These are phyloP conservation scores for Agapostemon virescens DNA, from an alignment of 2,888 invertebrate species.

Conservation along the genomic window DNA sequence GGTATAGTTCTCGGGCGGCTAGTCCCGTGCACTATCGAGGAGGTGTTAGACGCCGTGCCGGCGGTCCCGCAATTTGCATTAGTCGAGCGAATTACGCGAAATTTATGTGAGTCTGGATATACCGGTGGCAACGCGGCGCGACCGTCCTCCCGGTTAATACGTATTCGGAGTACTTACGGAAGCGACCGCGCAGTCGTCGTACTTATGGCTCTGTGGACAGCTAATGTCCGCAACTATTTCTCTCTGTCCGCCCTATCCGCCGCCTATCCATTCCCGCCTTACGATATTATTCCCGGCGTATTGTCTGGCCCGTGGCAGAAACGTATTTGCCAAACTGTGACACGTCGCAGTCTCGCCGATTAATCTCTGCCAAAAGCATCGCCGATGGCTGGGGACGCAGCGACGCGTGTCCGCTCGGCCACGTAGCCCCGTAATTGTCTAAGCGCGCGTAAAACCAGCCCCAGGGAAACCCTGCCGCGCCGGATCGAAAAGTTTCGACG, in stretches of 20 bases:
- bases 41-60: conserved; percentile 58
- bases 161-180: conserved; percentile 70
- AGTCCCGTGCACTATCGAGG: conserved; percentile 59
- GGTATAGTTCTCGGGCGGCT: conserved; percentile 49
- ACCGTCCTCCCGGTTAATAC: conserved; percentile 64
- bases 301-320: conserved; percentile 49
- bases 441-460: conserved; percentile 60
- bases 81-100: conserved; percentile 74
- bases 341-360: conserved; percentile 53
- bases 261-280: conserved; percentile 46
- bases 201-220: conserved; percentile 71
- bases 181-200: conserved; percentile 61
- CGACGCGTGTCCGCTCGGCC: conserved; percentile 42
- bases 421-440: conserved; percentile 45
- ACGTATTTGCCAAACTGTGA: conserved; percentile 59
- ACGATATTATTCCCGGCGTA: conserved; percentile 64
- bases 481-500: conserved; percentile 29
- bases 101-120: conserved; percentile 73
- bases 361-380: conserved; percentile 59
- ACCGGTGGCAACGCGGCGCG: conserved; percentile 47
- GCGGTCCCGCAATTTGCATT: conserved; percentile 72
- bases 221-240: conserved; percentile 71
- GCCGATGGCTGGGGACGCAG: conserved; percentile 31
- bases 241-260: conserved; percentile 53
- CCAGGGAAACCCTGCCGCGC: not conserved